Evolutionary conservation across 2,797 vertebrate genomes (phyloP).

Genomic region (Yasuhikotakia modesta): DNA sequence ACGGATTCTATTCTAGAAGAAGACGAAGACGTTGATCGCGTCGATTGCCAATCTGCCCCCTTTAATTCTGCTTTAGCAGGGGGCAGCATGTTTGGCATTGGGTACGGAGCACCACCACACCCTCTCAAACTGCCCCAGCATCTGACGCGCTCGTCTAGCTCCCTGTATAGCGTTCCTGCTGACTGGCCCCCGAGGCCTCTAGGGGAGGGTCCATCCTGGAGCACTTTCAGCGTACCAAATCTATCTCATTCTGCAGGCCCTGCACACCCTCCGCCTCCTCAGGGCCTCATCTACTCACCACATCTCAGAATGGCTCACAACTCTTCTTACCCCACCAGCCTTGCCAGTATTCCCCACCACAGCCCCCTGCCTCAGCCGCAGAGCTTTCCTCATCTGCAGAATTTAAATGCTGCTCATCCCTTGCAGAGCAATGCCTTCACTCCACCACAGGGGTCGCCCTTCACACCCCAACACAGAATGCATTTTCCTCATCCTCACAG

Average conservation of each 20-base stretch:
- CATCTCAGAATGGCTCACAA: slow-evolving; percentile 20
- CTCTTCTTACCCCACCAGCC: slow-evolving; percentile 16
- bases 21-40: slow-evolving; percentile 51
- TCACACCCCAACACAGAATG: slow-evolving; percentile 21
- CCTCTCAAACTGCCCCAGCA: slow-evolving; percentile 67
- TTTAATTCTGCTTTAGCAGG: slow-evolving; percentile 70
- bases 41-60: slow-evolving; percentile 75
- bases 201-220: slow-evolving; percentile 78
- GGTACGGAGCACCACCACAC: slow-evolving; percentile 58
- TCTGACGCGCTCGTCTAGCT: slow-evolving; percentile 77
- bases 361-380: not conserved
- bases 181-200: slow-evolving; percentile 78
- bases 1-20: slow-evolving; percentile 41
- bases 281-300: slow-evolving; percentile 28
- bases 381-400: slow-evolving; percentile 24
- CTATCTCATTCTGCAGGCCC: slow-evolving; percentile 58
- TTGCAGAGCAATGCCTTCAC: slow-evolving; percentile 13
- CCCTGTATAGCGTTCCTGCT: slow-evolving; percentile 77
- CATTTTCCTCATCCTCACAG: slow-evolving; percentile 21
- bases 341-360: slow-evolving; percentile 38
- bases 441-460: not conserved
- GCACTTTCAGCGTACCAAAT: slow-evolving; percentile 86
- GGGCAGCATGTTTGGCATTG: slow-evolving; percentile 52
- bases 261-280: slow-evolving; percentile 46
- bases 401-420: no score